Evolutionary conservation across 1,140 invertebrate genomes (phyloP).

Genomic region (Lepidotrigona ventralis): DNA sequence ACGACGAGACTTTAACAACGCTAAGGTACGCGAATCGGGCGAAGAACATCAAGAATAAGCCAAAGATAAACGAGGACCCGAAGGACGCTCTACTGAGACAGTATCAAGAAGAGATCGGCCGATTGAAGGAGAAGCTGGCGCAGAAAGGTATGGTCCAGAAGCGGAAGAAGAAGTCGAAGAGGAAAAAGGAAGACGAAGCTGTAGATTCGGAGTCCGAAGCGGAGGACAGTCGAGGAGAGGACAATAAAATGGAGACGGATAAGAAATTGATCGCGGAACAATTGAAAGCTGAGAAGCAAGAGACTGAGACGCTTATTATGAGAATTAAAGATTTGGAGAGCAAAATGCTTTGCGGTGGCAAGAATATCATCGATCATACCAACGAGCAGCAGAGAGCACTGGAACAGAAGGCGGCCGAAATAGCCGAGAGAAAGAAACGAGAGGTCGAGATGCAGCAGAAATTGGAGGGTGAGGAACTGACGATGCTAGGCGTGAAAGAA

Average conservation of each 20-base stretch:
- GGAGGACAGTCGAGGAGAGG: conserved; percentile 77
- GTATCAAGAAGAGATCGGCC: conserved; percentile 98
- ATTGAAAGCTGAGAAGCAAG: conserved; percentile 85
- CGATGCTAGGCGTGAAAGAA: conserved; percentile 96
- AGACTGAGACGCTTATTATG: conserved; percentile 86
- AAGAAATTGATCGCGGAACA: conserved; percentile 84
- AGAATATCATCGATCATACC: conserved; percentile 98
- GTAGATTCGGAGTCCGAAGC: conserved; percentile 76
- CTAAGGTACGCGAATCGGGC: conserved; percentile 97
- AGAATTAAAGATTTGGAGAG: conserved; percentile 95
- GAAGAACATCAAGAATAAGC: conserved; percentile 98
- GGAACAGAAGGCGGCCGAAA: conserved; percentile 94
- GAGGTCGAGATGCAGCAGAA: conserved; percentile 92
- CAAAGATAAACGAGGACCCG: conserved; percentile 98
- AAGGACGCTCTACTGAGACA: conserved; percentile 97
- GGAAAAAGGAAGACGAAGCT: conserved; percentile 77
- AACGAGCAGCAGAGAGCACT: conserved; percentile 95
- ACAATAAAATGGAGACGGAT: conserved; percentile 82
- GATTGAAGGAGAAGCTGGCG: conserved; percentile 92
- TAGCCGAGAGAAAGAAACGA: conserved; percentile 90
- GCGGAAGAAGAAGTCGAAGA: conserved; percentile 80
- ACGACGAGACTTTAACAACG: conserved; percentile 98
- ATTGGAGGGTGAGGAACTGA: conserved; percentile 93
- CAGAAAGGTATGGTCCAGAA: conserved; percentile 81
- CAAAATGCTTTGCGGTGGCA: conserved; percentile 98